These are phyloP conservation scores for Drosophila bocqueti DNA, from an alignment of 1,140 invertebrate species.

Conservation along the genomic window DNA sequence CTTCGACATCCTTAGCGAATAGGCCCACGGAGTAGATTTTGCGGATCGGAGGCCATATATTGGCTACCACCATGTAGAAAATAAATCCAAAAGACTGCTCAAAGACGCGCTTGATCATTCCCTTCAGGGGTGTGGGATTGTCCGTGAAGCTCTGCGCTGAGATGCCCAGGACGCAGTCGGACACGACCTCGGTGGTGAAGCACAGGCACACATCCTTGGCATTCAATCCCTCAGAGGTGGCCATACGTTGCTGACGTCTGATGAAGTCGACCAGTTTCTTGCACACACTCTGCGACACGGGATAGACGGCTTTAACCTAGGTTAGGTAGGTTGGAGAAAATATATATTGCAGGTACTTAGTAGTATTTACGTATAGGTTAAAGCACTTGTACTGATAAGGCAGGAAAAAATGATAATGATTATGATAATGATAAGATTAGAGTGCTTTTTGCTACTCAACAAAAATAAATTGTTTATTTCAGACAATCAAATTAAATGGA, in stretches of 20 bases:
- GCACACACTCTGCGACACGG: constrained; percentile 52
- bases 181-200: constrained; percentile 86
- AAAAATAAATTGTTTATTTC: background rate
- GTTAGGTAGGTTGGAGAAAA: background rate
- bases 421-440: background rate
- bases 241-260: constrained; percentile 46
- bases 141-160: constrained; percentile 75
- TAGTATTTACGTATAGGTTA: background rate
- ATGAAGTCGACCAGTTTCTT: constrained; percentile 53
- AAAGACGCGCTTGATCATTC: constrained; percentile 51
- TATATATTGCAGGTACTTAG: too few species aligned
- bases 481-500: background rate
- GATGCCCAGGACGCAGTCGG: constrained; percentile 85
- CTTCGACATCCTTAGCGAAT: constrained; percentile 48
- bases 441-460: background rate
- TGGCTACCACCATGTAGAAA: constrained; percentile 34
- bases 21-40: constrained; percentile 46
- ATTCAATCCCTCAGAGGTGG: constrained; percentile 39
- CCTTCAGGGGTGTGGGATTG: constrained; percentile 40
- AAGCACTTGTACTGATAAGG: background rate
- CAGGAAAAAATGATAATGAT: too few species aligned
- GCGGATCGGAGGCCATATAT: constrained; percentile 48
- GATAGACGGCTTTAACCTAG: constrained; percentile 64
- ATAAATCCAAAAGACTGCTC: constrained; percentile 48
- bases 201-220: constrained; percentile 61